Base-by-base conservation (phyloP, 2,113 vertebrate genomes). In the Acanthochromis polyacanthus region DNA sequence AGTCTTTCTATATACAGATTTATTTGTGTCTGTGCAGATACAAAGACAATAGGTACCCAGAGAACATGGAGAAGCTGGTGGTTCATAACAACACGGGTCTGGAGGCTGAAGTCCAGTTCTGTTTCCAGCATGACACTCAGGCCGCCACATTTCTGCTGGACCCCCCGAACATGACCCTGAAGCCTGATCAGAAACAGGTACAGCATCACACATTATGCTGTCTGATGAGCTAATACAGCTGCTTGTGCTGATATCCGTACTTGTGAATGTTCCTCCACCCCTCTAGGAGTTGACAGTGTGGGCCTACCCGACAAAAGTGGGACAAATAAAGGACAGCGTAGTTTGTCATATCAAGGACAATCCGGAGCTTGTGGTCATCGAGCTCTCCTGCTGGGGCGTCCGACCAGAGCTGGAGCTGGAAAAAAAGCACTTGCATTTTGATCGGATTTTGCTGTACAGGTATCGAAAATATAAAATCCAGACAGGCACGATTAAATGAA, bases 241-340 rank as follows among this genome's bases (percentile, higher is more conserved):
- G 32, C 32, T 36, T 12, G 2, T 25, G 22, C 16, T 43, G 17
- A 22, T 19, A 70, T 32, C 28, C 11, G 1, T 40, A 5, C 22
- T 19, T 30, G 19, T 69, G 5, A 10, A 57, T 65, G 30, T 68
- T 75, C 17, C 69, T 60, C 14, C 17, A 15, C 17, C 59, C 63
- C 68, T 30, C 57, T 65, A 99, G 98, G 78, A 89, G 25, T 88
- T 99, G 90, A 94, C 50, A 0, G 11, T 99, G 17, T 97, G 96
- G 96, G 97, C 97, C 0, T 98, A 95, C 71, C 98, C 98, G 10
- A 98, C 96, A 4, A 92, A 92, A 3, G 23, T 89, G 1, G 96
- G 96, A 1, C 59, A 94, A 16, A 69, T 96, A 23, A 95, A 96
- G 61, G 98, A 99, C 91, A 94, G 52, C n/a, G 67, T 99, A 0